Conservation (phyloP, 2,113 vertebrate genomes). For the Zosterops hypoxanthus region DNA sequence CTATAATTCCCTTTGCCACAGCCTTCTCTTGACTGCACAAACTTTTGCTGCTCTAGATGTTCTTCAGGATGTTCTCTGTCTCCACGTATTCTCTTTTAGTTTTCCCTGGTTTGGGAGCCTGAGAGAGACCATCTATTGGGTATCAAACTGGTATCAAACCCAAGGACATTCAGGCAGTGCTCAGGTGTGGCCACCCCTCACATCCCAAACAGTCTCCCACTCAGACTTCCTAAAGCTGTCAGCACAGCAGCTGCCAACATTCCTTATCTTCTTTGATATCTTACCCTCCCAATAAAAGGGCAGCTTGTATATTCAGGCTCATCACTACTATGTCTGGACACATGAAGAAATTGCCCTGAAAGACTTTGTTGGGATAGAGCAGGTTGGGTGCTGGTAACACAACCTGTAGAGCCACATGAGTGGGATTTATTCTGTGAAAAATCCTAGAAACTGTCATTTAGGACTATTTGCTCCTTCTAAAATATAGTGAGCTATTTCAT, state of each 20-base stretch:
- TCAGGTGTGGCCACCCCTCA: background rate
- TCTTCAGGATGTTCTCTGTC: background rate
- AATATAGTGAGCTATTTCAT: rapidly evolving
- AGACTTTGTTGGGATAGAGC: background rate
- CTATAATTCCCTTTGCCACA: background rate
- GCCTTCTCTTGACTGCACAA: background rate
- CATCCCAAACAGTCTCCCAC: background rate
- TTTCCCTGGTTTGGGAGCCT: background rate
- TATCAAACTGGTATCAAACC: background rate
- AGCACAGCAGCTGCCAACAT: background rate
- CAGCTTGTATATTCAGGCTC: background rate
- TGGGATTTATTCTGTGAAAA: background rate
- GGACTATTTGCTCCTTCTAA: background rate
- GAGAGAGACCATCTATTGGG: background rate
- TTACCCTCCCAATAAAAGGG: background rate
- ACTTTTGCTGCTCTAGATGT: background rate
- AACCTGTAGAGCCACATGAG: background rate
- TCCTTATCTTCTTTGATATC: background rate
- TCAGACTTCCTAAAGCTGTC: background rate
- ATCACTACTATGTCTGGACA: background rate
- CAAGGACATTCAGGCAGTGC: background rate
- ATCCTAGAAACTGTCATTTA: background rate
- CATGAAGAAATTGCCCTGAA: background rate
- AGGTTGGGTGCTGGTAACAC: background rate
- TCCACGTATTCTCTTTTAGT: background rate